These are phyloP conservation scores for Maconellicoccus hirsutus DNA, from an alignment of 1,140 invertebrate genomes.

Conservation along the genomic window DNA sequence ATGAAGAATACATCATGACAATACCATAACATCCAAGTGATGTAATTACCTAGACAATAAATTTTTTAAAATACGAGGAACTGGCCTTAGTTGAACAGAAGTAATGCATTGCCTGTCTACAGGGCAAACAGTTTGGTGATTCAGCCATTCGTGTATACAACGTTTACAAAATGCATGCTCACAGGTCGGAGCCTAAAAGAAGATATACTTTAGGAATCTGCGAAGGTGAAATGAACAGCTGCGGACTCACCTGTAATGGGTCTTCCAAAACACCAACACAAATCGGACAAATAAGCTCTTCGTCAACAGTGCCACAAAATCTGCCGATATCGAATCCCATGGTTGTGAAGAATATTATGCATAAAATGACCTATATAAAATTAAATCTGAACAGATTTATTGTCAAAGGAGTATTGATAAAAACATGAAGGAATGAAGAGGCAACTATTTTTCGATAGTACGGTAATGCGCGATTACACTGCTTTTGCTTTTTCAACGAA, in stretches of 20 bases:
- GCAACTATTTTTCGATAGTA: no score
- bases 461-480: no score
- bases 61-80: constrained; percentile 84
- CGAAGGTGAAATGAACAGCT: neutral
- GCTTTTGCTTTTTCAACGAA: no score
- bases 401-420: neutral
- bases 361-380: constrained; percentile 50
- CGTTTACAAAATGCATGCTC: constrained; percentile 90
- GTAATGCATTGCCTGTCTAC: constrained; percentile 82
- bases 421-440: no score
- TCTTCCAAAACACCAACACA: constrained; percentile 83
- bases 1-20: constrained; percentile 18
- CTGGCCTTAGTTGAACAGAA: constrained; percentile 70
- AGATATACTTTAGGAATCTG: constrained; percentile 17
- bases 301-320: constrained; percentile 82
- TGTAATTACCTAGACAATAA: constrained; percentile 57
- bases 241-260: constrained; percentile 62
- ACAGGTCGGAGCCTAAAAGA: constrained; percentile 74
- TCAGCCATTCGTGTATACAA: constrained; percentile 91
- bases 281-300: constrained; percentile 83
- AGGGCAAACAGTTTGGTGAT: constrained; percentile 81
- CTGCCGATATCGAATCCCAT: constrained; percentile 84
- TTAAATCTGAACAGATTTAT: constrained; percentile 50
- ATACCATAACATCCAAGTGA: neutral
- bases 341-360: constrained; percentile 37